Conservation (phyloP, 2,113 vertebrate species). For the Engraulis encrasicolus region DNA sequence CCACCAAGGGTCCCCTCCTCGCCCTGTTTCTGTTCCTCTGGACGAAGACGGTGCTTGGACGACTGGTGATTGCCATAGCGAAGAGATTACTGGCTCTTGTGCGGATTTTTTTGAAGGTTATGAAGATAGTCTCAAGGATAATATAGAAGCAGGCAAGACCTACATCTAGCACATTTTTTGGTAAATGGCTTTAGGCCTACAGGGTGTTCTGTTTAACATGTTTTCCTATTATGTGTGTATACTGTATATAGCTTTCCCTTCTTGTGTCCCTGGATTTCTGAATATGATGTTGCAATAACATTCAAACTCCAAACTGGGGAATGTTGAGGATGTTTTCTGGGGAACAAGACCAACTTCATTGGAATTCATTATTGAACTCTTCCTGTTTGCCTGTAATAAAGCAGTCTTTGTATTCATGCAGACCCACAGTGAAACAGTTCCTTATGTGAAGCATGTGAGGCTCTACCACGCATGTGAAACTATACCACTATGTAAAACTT, state of each 20-base stretch:
- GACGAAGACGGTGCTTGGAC: neutral
- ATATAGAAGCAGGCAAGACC: neutral
- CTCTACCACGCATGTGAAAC: neutral
- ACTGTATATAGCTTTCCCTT: too few relatives aligned
- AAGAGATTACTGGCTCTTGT: neutral
- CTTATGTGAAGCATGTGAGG: neutral
- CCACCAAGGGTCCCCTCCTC: conserved; percentile 1
- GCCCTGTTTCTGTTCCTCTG: neutral
- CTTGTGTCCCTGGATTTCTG: too few relatives aligned
- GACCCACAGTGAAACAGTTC: neutral
- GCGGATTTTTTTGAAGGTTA: neutral
- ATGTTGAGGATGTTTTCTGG: neutral
- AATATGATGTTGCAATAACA: too few relatives aligned
- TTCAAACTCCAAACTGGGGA: too few relatives aligned
- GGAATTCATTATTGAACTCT: neutral
- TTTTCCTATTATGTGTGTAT: too few relatives aligned
- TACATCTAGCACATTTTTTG: neutral
- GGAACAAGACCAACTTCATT: neutral
- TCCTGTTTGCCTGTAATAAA: neutral
- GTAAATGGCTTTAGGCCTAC: too few relatives aligned
- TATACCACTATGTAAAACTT: neutral
- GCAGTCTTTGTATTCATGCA: neutral
- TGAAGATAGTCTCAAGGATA: neutral
- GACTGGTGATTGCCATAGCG: neutral
- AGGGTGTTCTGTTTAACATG: too few relatives aligned